These are phyloP conservation scores for Smutsia gigantea DNA, from an alignment of 2,797 vertebrate genomes.

Conservation along the genomic window DNA sequence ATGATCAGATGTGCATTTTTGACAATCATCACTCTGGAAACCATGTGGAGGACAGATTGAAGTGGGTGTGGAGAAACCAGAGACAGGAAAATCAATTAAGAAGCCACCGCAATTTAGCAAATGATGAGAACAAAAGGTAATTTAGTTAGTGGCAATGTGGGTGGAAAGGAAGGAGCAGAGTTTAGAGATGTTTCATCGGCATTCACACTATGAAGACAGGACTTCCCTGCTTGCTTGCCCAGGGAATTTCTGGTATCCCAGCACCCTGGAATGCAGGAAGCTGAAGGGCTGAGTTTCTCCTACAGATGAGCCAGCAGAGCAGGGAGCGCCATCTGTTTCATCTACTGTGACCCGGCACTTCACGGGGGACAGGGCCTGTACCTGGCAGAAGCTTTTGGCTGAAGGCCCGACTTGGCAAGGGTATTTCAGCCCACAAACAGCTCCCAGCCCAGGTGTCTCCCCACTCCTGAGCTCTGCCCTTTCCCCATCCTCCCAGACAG, in stretches of 20 bases:
- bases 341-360: neutral
- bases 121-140: conserved; percentile 72
- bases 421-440: neutral
- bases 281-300: neutral
- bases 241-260: conserved; percentile 63
- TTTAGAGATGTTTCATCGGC: conserved; percentile 64
- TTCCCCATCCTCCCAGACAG: neutral
- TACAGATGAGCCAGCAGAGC: neutral
- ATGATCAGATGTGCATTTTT: conserved; percentile 56
- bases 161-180: conserved; percentile 51
- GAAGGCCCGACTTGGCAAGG: neutral
- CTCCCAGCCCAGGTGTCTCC: neutral
- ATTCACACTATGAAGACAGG: conserved; percentile 69
- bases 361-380: accelerated
- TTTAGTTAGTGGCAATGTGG: conserved; percentile 53
- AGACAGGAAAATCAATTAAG: conserved; percentile 65
- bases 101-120: conserved; percentile 43
- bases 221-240: conserved; percentile 61
- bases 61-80: conserved; percentile 67
- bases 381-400: neutral
- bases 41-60: conserved; percentile 64
- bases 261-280: conserved; percentile 65
- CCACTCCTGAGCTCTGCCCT: neutral
- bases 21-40: conserved; percentile 52
- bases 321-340: neutral